Evolutionary conservation across 2,888 invertebrate species (phyloP), one percentile per base, ranked within the genome.

Genomic region (Drosophila eohydei): DNA sequence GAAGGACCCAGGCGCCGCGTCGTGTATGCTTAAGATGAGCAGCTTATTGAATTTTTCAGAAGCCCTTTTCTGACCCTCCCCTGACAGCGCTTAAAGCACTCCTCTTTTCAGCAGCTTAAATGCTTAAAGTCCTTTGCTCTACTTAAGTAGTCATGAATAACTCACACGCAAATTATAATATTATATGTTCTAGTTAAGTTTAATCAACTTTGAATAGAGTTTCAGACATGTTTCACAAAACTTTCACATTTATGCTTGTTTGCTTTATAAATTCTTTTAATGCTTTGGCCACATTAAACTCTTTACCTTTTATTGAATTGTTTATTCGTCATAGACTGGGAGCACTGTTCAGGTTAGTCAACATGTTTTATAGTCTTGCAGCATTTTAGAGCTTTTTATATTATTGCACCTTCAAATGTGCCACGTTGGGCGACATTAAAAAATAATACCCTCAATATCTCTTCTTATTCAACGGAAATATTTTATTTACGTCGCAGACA

Each of bases 11-110:
- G 66, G 54, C 63, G 50, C 62, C 56, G 54, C 63, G 50, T 64
- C 56, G 60, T 60, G 52, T 50, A 44, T 51, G 21, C 56, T 41
- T 44, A 52, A 65, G 50, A 70, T 63, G 65, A 76, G 65, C 78
- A 88, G 76, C 78, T 89, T 86, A 86, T 90, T 86, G 84, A 90
- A 86, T 83, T 81, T 86, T 89, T 90, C 48, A 86, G 72, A 61
- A 86, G 89, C 64, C 74, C 60, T 68, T 79, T 79, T 70, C 40
- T 61, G 48, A n/a, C 36, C 34, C 38, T 38, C 16, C 32, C 14
- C 38, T 2, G 52, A 8, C 9, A n/a, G 7, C 3, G 44, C 43
- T 43, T 5, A 28, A 26, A 9, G 59, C 14, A 26, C 8, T 57
- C n/a, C 41, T 55, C 36, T 41, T 55, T 8, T 51, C 48, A 21